Evolutionary conservation across 2,888 invertebrate species (phyloP), one percentile per base, ranked within the genome.

Genomic region (Zele albiditarsus): DNA sequence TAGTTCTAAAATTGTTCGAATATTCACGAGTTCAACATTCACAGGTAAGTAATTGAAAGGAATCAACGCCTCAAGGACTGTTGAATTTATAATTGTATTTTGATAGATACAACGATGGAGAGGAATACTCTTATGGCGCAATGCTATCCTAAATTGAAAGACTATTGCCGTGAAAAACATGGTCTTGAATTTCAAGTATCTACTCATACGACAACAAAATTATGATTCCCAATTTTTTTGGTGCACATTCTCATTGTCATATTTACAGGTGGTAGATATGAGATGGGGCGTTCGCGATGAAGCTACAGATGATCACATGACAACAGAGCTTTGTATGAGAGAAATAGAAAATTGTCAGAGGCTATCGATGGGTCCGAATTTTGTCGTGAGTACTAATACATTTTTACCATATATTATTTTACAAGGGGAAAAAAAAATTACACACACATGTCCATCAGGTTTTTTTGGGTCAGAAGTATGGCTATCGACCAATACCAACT

Each of bases 231-330:
- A 16, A 58, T 57, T 66, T 16, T 6, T 27, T 49, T 16, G 53
- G 14, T 14, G 20, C 49, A 12, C 33, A 62, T 67, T 69, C 65
- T 68, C 57, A 23, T 23, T 38, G 38, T 1, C 6, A 49, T 38
- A 60, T 75, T 33, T 5, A 25, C 28, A 97, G 97, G 98, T 98
- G 3, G 98, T 98, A 33, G 98, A 98, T 90, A 98, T 98, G 98
- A 92, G 98, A 85, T 98, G 98, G 98, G 98, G 98, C 5, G 98
- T 98, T 0, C 91, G 98, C 84, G 98, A 99, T 86, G 98, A 98
- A 90, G 98, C 98, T 0, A 99, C 98, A 0, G 98, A 99, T 85
- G 99, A 99, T 93, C 99, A 99, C 91, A 98, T 98, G 98, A 99
- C 98, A 25, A 98, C 98, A 0, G 97, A 98, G 85, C 92, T 99